Evolutionary conservation across 2,888 invertebrate genomes (phyloP).

Genomic region (Tetramorium bicarinatum): DNA sequence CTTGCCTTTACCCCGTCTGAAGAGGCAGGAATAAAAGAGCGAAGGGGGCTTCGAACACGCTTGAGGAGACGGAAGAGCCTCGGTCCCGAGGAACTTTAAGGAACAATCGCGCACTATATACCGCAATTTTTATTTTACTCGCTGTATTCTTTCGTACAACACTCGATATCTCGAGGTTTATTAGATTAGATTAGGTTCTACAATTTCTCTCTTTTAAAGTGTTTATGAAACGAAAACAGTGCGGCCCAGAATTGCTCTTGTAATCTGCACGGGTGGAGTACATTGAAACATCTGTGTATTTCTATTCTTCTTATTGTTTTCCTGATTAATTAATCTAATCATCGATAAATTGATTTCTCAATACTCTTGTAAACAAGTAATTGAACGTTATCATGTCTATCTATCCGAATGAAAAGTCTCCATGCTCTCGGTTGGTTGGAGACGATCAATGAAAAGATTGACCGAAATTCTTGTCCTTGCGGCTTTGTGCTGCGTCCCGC

Average conservation of each 20-base stretch:
- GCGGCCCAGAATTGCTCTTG: slow-evolving; percentile 2
- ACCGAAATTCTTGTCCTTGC: slow-evolving; percentile 21
- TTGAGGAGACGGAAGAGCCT: slow-evolving; percentile 45
- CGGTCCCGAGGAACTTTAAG: slow-evolving; percentile 30
- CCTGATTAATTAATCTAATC: slow-evolving; percentile 2
- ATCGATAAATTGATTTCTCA: background rate
- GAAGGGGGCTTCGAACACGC: slow-evolving; percentile 24
- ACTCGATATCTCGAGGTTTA: slow-evolving; percentile 22
- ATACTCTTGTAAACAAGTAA: slow-evolving; percentile 3
- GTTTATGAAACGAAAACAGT: slow-evolving; percentile 26
- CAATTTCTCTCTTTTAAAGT: background rate
- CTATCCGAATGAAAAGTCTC: background rate
- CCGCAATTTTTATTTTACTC: slow-evolving; percentile 37
- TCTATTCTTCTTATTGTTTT: background rate
- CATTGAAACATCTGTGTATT: background rate
- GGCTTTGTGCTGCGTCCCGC: slow-evolving; percentile 12
- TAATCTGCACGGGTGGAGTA: background rate
- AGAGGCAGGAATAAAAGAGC: slow-evolving; percentile 41
- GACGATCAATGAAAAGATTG: slow-evolving; percentile 29
- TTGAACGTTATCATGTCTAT: slow-evolving; percentile 1
- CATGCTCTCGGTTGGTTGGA: background rate
- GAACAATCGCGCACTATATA: slow-evolving; percentile 47
- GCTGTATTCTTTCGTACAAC: slow-evolving; percentile 20
- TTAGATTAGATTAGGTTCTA: slow-evolving; percentile 36
- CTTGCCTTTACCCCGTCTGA: slow-evolving; percentile 35